phyloP scores from a whole-genome alignment of 2,113 vertebrate genomes.

The Grammomys dolichurus region DNA sequence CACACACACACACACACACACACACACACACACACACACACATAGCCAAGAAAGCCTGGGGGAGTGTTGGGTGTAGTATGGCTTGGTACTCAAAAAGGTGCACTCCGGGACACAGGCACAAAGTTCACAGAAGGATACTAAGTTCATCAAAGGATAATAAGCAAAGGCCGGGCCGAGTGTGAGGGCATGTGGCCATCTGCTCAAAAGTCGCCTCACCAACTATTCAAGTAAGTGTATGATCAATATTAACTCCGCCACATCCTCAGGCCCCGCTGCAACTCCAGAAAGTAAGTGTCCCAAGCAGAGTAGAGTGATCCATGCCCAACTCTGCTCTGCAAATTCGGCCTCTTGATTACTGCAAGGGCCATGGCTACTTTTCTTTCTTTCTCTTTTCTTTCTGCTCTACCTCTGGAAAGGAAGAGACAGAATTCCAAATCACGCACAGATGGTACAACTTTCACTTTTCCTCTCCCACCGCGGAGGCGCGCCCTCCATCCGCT shows the following conservation, averaged over 20 bases:
- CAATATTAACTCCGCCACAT: conserved; percentile 58
- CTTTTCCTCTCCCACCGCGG: conserved; percentile 62
- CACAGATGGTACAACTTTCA: conserved; percentile 76
- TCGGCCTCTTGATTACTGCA: background rate
- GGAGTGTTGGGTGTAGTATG: too few species aligned
- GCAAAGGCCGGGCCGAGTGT: background rate
- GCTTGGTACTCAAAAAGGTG: conserved; percentile 30
- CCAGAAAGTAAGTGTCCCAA: conserved; percentile 60
- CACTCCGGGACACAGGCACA: background rate
- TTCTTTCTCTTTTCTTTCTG: background rate
- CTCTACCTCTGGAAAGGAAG: conserved; percentile 56
- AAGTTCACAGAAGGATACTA: conserved; percentile 46
- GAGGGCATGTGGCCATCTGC: conserved; percentile 35
- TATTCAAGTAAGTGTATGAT: conserved; percentile 64
- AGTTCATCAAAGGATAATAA: conserved; percentile 48
- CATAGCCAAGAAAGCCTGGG: conserved; percentile 13
- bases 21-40: conserved; percentile 49
- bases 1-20: conserved; percentile 27
- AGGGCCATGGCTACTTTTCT: background rate
- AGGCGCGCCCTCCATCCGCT: conserved; percentile 47
- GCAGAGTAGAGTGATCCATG: conserved; percentile 25
- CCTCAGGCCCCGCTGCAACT: conserved; percentile 45
- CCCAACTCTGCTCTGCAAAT: conserved; percentile 23
- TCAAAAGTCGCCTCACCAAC: conserved; percentile 60
- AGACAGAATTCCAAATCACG: conserved; percentile 64